Evolutionary conservation across 23 tunicate species (phyloP).

Genomic region (Trididemnum nubilum): DNA sequence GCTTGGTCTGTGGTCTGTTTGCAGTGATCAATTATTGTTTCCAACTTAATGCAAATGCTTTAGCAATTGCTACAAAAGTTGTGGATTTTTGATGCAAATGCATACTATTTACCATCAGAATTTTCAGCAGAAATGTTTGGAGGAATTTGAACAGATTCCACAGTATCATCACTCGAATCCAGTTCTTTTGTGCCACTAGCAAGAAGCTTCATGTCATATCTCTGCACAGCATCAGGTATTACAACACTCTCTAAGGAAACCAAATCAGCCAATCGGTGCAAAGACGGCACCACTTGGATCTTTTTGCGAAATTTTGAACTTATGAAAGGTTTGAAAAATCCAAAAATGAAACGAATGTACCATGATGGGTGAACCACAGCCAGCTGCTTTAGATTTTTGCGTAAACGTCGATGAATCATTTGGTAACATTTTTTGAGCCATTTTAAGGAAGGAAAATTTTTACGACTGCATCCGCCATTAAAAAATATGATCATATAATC

Average conservation of each 20-base stretch:
- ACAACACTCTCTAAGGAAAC: slow-evolving; percentile 71
- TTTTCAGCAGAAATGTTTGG: too few relatives aligned
- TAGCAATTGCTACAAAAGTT: too few relatives aligned
- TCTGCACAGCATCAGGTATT: slow-evolving; percentile 86
- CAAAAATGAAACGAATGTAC: slow-evolving; percentile 69
- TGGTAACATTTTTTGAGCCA: slow-evolving; percentile 95
- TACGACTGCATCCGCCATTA: slow-evolving; percentile 77
- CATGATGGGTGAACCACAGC: slow-evolving; percentile 86
- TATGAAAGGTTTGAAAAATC: slow-evolving; percentile 79
- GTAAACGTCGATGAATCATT: slow-evolving; percentile 84
- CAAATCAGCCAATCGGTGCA: slow-evolving; percentile 67
- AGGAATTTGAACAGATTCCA: background rate
- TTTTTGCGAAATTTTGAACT: slow-evolving; percentile 84
- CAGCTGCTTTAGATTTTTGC: slow-evolving; percentile 77
- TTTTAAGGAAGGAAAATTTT: slow-evolving; percentile 62
- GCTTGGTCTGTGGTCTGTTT: too few relatives aligned
- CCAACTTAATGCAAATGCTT: too few relatives aligned
- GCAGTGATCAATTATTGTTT: too few relatives aligned
- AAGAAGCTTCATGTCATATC: slow-evolving; percentile 58
- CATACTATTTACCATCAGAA: too few relatives aligned
- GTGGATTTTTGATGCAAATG: too few relatives aligned
- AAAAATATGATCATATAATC: slow-evolving; percentile 97
- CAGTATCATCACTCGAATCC: slow-evolving; percentile 24
- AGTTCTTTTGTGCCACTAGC: background rate
- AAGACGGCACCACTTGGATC: slow-evolving; percentile 42